Base-by-base conservation (phyloP, 2,113 vertebrate genomes). In the Oreochromis spilurus region DNA sequence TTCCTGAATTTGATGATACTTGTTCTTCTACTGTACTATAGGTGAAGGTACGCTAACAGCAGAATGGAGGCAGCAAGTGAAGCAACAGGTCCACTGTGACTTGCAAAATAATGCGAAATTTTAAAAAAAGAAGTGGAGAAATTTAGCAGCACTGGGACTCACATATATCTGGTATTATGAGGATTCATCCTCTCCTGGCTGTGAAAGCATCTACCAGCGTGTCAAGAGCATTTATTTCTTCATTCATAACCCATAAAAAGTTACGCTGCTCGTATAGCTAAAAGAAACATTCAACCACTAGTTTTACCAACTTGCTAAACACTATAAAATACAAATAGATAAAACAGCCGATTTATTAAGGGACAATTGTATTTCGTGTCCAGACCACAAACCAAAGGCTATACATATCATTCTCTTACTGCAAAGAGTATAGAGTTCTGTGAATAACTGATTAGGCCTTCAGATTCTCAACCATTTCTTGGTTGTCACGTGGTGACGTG, bases 401-500 rank as follows among this genome's bases (percentile, higher is more conserved):
- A 57, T 79, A 90, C 80, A 38, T 48, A 62, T 70, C 7, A 54
- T 5, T 36, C 10, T 81, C 43, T 86, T 86, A 60, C 72, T 77
- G 72, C 72, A 52, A 40, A 83, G 43, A 70, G 10, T n/a, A 83
- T 17, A 54, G 62, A 92, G 45, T 9, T 13, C 80, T 81, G 77
- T 52, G 81, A 92, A 82, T 77, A 89, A 81, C 81, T 19, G 14
- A 40, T 43, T 57, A 89, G 29, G 65, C 38, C 45, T 60, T 58
- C 67, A 85, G 52, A 88, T 81, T 50, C 21, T 29, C 80, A 60
- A 77, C 52, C 67, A 72, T 89, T 93, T 90, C 88, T 89, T 84
- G 81, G 70, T 86, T 81, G 78, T 94, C 84, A 92, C 89, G 13
- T 91, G 88, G 83, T 78, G 55, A 19, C 21, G 54, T 36, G 90